Evolutionary conservation across 1,140 invertebrate genomes (phyloP), one percentile per base, ranked within the genome.

Genomic region (Eciton burchellii): DNA sequence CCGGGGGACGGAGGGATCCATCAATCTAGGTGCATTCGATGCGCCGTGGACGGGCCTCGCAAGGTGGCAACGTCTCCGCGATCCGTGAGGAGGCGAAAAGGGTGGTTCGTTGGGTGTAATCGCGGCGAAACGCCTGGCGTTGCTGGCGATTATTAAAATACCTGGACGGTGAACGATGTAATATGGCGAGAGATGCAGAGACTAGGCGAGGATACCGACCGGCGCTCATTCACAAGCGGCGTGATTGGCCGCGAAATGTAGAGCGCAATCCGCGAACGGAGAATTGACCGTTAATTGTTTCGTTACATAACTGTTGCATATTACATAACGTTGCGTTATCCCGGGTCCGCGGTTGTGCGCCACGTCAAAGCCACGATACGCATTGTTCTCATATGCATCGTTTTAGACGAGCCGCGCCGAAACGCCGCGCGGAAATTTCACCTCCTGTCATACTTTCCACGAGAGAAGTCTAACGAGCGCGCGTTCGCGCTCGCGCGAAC

Each of bases 221-320:
- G 6, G 35, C 35, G 45, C 45, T 82, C 35, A 29, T 62, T 82
- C 47, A 35, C 62, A 43, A 21, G 81, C 59, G 16, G 81, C 59
- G 14, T 35, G 35, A 57, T 29, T 43, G 57, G n/a, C 21, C 21
- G 12, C 47, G 43, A 24, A 76, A 65, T 74, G 57, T 43, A 66
- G 49, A 76, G 63, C 41, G 47, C 60, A 81, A 76, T 47, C 60
- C 62, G 62, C 63, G 59, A 66, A 56, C 41, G 35, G 74, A 24
- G 52, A 77, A 79, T 70, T 79, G 74, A 79, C 52, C 59, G 57
- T 83, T 63, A 77, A 85, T 85, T 81, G 60, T 76, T 83, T 68
- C 41, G 73, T 83, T 83, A 63, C 63, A 62, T 49, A 84, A 86
- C 21, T 63, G 54, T 86, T 84, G 73, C 85, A 63, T 73, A 72